A percentile compares a stretch with the other conserved stretches of the same genome.
phyloP scores from a whole-genome alignment of 2,113 vertebrate species.

The Haplochromis vanheusdeni region DNA sequence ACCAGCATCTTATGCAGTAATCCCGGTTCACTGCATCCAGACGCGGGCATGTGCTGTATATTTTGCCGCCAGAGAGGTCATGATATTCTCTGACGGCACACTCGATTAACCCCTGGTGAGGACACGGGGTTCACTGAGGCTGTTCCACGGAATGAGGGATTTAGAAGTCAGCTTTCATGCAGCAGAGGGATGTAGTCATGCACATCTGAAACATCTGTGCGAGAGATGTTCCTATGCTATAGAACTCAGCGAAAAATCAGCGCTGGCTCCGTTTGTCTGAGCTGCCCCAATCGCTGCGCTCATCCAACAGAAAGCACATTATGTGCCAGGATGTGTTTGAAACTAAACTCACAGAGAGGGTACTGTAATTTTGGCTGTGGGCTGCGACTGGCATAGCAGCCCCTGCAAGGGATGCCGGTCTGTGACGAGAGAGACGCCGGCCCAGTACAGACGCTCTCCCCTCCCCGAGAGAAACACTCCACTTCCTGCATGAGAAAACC shows the following conservation, averaged over 20 bases:
- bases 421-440: neutral
- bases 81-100: conserved; percentile 59
- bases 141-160: conserved; percentile 38
- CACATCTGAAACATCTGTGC: conserved; percentile 35
- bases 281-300: neutral
- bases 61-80: conserved; percentile 64
- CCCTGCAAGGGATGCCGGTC: neutral
- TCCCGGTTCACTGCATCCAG: conserved; percentile 68
- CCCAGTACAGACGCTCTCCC: conserved; percentile 2
- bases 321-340: neutral
- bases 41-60: conserved; percentile 63
- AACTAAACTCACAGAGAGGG: neutral
- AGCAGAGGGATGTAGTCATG: conserved; percentile 3
- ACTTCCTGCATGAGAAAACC: conserved; percentile 51
- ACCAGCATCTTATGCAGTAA: conserved; percentile 75
- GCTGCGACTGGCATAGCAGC: neutral
- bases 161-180: conserved; percentile 36
- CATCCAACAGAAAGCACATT: neutral
- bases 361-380: neutral
- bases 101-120: conserved; percentile 65
- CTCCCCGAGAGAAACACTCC: neutral
- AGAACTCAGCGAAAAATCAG: neutral
- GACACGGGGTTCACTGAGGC: conserved; percentile 38
- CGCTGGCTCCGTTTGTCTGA: neutral
- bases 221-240: conserved; percentile 11